Evolutionary conservation across 2,113 vertebrate species (phyloP).

Genomic region (Rattus rattus): DNA sequence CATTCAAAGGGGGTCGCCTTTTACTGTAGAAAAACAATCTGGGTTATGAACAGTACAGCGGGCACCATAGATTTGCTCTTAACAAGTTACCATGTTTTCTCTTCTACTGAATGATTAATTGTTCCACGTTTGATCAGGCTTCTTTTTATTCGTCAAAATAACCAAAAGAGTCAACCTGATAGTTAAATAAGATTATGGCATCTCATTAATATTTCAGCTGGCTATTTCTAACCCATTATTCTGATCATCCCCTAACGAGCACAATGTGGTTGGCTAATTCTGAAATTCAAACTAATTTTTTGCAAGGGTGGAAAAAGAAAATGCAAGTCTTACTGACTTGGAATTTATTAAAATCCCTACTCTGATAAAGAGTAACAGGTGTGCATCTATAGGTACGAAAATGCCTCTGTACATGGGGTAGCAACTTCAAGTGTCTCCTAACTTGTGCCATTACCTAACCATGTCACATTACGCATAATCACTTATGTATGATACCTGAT

Average conservation of each 20-base stretch:
- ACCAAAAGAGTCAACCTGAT: constrained; percentile 68
- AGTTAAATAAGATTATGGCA: constrained; percentile 72
- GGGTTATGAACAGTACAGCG: constrained; percentile 28
- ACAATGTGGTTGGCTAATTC: constrained; percentile 61
- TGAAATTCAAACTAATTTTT: constrained; percentile 60
- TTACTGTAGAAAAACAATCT: constrained; percentile 59
- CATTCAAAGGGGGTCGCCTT: neutral
- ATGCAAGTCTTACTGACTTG: constrained; percentile 49
- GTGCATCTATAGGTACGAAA: neutral
- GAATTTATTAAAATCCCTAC: constrained; percentile 58
- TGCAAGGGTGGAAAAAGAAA: constrained; percentile 46
- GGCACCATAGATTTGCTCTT: constrained; percentile 46
- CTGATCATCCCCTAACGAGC: constrained; percentile 68
- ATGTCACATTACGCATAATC: neutral
- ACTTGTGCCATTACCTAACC: neutral
- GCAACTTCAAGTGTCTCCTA: constrained; percentile 41
- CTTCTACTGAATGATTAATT: constrained; percentile 64
- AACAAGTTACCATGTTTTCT: constrained; percentile 37
- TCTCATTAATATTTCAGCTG: constrained; percentile 70
- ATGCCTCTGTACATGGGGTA: neutral
- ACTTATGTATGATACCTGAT: constrained; percentile 15
- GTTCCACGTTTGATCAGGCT: constrained; percentile 64
- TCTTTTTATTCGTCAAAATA: constrained; percentile 75
- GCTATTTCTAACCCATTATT: constrained; percentile 76
- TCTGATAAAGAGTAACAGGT: constrained; percentile 32